Evolutionary conservation across 1,140 invertebrate species (phyloP).

Genomic region (Eurosta solidaginis): DNA sequence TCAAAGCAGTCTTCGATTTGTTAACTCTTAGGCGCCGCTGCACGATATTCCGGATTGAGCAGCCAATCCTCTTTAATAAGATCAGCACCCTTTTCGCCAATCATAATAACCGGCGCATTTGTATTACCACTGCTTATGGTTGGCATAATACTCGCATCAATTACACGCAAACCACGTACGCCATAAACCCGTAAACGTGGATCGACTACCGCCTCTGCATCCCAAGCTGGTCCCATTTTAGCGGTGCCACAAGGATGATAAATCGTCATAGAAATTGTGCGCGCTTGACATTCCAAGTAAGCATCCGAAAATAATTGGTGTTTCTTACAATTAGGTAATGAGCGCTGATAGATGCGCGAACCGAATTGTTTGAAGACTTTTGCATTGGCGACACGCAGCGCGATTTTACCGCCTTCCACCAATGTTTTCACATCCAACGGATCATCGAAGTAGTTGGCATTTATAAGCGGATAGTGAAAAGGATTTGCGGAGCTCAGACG

Average conservation of each 20-base stretch:
- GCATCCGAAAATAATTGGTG: constrained; percentile 74
- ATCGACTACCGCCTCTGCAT: constrained; percentile 81
- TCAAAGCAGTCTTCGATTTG: background rate
- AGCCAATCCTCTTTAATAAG: constrained; percentile 78
- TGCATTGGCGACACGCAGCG: constrained; percentile 71
- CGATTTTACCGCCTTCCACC: constrained; percentile 82
- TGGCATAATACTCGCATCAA: constrained; percentile 90
- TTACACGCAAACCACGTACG: constrained; percentile 76
- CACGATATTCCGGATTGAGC: constrained; percentile 55
- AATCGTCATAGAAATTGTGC: constrained; percentile 85
- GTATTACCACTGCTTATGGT: constrained; percentile 82
- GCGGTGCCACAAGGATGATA: constrained; percentile 82
- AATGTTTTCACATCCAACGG: constrained; percentile 75
- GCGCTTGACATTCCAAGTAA: constrained; percentile 84
- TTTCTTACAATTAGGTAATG: constrained; percentile 78
- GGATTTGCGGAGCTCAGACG: constrained; percentile 78
- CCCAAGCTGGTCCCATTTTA: constrained; percentile 81
- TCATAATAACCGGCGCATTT: constrained; percentile 85
- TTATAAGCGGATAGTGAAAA: constrained; percentile 80
- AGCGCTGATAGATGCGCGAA: constrained; percentile 72
- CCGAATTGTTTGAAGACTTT: constrained; percentile 81
- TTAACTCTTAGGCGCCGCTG: constrained; percentile 25
- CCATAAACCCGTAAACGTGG: constrained; percentile 78
- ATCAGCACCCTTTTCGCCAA: constrained; percentile 83
- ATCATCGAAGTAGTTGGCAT: constrained; percentile 87